phyloP scores from a whole-genome alignment of 2,113 vertebrate genomes.

The Dromas ardeola region DNA sequence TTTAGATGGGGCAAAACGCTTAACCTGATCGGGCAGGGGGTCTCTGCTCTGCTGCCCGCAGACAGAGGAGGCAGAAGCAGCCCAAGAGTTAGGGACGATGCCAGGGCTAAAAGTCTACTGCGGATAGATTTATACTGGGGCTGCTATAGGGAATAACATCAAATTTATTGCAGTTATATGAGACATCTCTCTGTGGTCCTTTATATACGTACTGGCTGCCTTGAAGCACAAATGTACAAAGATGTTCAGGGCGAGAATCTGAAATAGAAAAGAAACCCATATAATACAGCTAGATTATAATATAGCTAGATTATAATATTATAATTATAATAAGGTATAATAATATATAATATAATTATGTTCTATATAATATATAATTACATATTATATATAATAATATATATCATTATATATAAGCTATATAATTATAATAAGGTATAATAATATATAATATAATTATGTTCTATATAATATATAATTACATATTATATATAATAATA shows the following conservation, averaged over 20 bases:
- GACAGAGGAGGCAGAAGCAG: neutral
- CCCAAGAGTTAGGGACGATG: neutral
- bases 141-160: neutral
- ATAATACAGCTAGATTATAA: no score
- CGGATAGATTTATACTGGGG: neutral
- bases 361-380: no score
- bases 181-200: neutral
- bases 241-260: neutral
- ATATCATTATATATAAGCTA: no score
- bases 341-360: no score
- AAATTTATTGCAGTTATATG: neutral
- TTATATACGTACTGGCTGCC: neutral
- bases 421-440: no score
- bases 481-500: no score
- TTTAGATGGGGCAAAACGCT: neutral
- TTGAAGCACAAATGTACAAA: neutral
- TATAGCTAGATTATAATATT: no score
- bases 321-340: no score
- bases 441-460: no score
- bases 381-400: no score
- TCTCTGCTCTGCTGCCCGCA: neutral
- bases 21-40: neutral
- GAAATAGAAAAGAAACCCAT: neutral
- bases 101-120: neutral
- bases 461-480: no score